phyloP scores from a whole-genome alignment of 2,888 invertebrate genomes.

The Apotomis betuletana region DNA sequence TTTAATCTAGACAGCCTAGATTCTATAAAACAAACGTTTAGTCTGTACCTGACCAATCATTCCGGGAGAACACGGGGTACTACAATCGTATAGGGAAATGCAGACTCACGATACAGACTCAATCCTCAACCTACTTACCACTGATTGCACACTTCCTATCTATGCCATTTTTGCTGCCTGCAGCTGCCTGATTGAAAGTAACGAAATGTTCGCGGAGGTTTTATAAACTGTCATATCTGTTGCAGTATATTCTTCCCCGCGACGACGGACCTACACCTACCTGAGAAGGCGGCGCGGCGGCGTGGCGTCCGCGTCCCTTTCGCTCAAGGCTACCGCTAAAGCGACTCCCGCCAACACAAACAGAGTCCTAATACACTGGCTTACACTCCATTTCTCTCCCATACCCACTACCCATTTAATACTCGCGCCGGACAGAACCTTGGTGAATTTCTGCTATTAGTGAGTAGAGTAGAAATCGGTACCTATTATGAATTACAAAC shows the following conservation, averaged over 20 bases:
- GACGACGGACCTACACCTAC: constrained; percentile 61
- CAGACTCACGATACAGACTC: too few species aligned
- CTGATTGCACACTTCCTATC: too few species aligned
- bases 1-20: too few species aligned
- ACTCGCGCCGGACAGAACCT: constrained; percentile 59
- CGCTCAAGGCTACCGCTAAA: constrained; percentile 67
- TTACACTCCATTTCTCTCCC: constrained; percentile 44
- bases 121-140: too few species aligned
- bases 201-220: not conserved
- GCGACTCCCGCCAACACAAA: constrained; percentile 50
- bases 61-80: too few species aligned
- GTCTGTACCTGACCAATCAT: too few species aligned
- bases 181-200: too few species aligned
- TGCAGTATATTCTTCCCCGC: constrained; percentile 43
- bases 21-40: too few species aligned
- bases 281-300: constrained; percentile 69
- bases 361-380: constrained; percentile 49
- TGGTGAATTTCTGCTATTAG: constrained; percentile 43
- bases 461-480: not conserved
- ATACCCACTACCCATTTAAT: constrained; percentile 53
- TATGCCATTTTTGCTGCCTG: too few species aligned
- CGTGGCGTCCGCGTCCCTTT: constrained; percentile 72
- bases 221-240: constrained; percentile 14
- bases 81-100: too few species aligned
- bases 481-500: not conserved